Evolutionary conservation across 2,888 invertebrate species (phyloP).

Genomic region (Cylloceria caligata): DNA sequence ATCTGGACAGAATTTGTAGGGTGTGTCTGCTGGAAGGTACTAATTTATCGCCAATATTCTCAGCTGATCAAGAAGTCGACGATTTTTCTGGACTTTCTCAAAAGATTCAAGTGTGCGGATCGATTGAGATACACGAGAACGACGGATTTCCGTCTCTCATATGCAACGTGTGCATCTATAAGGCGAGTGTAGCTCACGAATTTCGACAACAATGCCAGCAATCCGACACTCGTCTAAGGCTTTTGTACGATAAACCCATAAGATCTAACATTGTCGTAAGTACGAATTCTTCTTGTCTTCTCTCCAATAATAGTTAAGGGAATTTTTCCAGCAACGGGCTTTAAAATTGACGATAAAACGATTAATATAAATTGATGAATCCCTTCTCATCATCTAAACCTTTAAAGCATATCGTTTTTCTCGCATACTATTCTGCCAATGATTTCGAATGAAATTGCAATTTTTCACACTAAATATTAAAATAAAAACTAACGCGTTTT

Average conservation of each 20-base stretch:
- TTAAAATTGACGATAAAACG: neutral
- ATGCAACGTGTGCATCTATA: constrained; percentile 82
- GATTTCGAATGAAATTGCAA: neutral
- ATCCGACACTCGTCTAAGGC: constrained; percentile 80
- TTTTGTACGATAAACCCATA: constrained; percentile 81
- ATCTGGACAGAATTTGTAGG: constrained; percentile 81
- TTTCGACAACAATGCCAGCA: constrained; percentile 83
- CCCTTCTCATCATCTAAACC: no score
- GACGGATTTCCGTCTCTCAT: constrained; percentile 83
- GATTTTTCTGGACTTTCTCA: constrained; percentile 77
- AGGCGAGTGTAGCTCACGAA: constrained; percentile 82
- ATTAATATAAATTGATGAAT: no score
- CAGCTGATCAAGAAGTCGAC: constrained; percentile 75
- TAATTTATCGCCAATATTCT: constrained; percentile 81
- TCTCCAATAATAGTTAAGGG: neutral
- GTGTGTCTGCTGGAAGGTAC: constrained; percentile 81
- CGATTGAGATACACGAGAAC: constrained; percentile 81
- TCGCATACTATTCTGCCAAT: no score
- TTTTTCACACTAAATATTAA: neutral
- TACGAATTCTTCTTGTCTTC: constrained; percentile 32
- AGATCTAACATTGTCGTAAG: constrained; percentile 76
- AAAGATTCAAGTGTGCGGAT: constrained; percentile 82
- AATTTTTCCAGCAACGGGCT: constrained; percentile 2
- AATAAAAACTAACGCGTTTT: neutral
- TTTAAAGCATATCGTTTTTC: no score